A percentile compares a stretch with the other conserved stretches of the same genome.
These are phyloP conservation scores for Spilarctia lutea DNA, from an alignment of 2,888 invertebrate species.

Conservation along the genomic window DNA sequence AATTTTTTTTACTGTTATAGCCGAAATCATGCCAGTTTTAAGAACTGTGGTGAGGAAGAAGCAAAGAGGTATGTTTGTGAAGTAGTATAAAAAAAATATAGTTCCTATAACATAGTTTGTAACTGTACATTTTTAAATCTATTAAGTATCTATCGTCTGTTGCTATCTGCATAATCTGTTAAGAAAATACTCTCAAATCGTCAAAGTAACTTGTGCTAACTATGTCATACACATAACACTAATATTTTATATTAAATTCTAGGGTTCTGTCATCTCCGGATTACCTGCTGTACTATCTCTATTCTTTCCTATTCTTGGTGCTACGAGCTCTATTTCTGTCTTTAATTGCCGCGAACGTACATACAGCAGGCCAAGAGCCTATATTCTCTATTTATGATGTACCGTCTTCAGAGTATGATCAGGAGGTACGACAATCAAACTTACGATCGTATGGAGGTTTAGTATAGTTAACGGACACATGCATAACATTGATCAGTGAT, in stretches of 20 bases:
- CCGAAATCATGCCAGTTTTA: slow-evolving; percentile 28
- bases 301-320: slow-evolving; percentile 53
- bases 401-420: slow-evolving; percentile 49
- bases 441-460: no score
- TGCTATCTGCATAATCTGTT: not conserved
- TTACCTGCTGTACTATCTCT: slow-evolving; percentile 52
- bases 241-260: slow-evolving; percentile 29
- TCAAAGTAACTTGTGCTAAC: no score
- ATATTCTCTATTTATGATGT: slow-evolving; percentile 50
- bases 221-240: not conserved
- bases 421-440: slow-evolving; percentile 48
- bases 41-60: slow-evolving; percentile 28
- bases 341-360: slow-evolving; percentile 55
- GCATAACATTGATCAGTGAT: no score
- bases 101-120: no score
- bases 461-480: no score
- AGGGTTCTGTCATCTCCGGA: slow-evolving; percentile 41
- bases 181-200: not conserved
- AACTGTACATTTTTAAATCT: no score
- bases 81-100: no score
- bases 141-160: not conserved
- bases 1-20: slow-evolving; percentile 22
- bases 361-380: slow-evolving; percentile 52
- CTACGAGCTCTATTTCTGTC: slow-evolving; percentile 47
- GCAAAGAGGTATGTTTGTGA: slow-evolving; percentile 22